Evolutionary conservation across 2,888 invertebrate genomes (phyloP).

Genomic region (Anticlea derivata): DNA sequence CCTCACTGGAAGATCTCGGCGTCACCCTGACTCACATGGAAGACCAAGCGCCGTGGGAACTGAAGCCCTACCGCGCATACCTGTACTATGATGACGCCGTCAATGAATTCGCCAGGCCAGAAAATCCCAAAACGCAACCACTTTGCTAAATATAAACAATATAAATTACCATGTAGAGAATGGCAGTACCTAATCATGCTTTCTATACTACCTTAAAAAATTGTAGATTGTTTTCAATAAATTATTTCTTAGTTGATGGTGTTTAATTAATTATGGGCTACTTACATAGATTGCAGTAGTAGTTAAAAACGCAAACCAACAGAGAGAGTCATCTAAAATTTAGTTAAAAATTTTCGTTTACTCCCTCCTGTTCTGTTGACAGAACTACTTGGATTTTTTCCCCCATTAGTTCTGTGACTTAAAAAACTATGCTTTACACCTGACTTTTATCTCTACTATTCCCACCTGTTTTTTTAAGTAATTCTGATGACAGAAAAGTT

Average conservation of each 20-base stretch:
- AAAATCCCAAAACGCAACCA: slow-evolving; percentile 79
- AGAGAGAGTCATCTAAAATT: too few species aligned
- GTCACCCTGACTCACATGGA: slow-evolving; percentile 90
- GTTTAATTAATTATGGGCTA: background rate
- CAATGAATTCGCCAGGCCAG: slow-evolving; percentile 89
- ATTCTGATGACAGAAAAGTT: too few species aligned
- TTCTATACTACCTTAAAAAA: background rate
- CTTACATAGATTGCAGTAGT: too few species aligned
- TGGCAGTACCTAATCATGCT: slow-evolving; percentile 7
- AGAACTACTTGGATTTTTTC: too few species aligned
- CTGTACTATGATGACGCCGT: slow-evolving; percentile 89
- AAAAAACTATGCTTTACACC: too few species aligned
- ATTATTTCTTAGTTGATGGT: slow-evolving; percentile 38
- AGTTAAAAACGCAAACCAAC: too few species aligned
- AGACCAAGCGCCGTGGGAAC: slow-evolving; percentile 92
- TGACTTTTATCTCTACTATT: too few species aligned
- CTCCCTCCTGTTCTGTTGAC: too few species aligned
- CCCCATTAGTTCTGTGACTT: too few species aligned
- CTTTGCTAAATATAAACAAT: slow-evolving; percentile 21
- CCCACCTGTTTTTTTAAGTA: too few species aligned
- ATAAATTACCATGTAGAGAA: slow-evolving; percentile 11
- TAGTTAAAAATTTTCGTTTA: too few species aligned
- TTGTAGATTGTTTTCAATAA: slow-evolving; percentile 49
- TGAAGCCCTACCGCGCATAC: slow-evolving; percentile 87
- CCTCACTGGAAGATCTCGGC: slow-evolving; percentile 95